Evolutionary conservation across 2,888 invertebrate species (phyloP).

Genomic region (Lochmaea capreae): DNA sequence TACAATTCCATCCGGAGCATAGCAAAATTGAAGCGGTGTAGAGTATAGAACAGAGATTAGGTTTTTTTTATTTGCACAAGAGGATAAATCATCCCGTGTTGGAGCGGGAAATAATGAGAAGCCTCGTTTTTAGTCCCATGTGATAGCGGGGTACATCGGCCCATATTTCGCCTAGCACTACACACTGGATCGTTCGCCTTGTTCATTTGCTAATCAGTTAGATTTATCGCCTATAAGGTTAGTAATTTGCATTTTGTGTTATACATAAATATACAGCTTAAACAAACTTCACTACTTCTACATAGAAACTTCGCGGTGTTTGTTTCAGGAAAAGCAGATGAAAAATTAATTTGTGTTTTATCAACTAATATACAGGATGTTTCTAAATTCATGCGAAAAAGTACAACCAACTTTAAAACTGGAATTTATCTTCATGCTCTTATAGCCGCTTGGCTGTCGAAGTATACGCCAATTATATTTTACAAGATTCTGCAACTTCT

Average conservation of each 20-base stretch:
- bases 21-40: background rate
- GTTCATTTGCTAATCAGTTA: constrained; percentile 54
- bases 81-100: constrained; percentile 48
- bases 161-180: constrained; percentile 30
- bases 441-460: too few species aligned
- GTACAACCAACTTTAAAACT: too few species aligned
- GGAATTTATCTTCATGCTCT: too few species aligned
- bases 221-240: constrained; percentile 53
- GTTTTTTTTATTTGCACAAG: constrained; percentile 43
- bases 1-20: constrained; percentile 33
- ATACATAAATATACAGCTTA: constrained; percentile 38
- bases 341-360: too few species aligned
- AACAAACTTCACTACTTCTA: background rate
- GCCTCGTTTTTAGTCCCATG: constrained; percentile 49
- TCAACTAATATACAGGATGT: too few species aligned
- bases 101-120: constrained; percentile 50
- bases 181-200: constrained; percentile 46
- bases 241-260: constrained; percentile 51
- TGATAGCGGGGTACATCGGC: constrained; percentile 50
- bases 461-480: too few species aligned
- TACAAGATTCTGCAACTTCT: too few species aligned
- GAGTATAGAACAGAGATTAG: constrained; percentile 42
- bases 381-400: too few species aligned
- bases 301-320: background rate
- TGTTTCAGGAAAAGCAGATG: background rate